Percentiles rank a stretch among this genome's conserved stretches.
Conservation (phyloP, 1,140 invertebrate species). For the Eciton burchellii region DNA sequence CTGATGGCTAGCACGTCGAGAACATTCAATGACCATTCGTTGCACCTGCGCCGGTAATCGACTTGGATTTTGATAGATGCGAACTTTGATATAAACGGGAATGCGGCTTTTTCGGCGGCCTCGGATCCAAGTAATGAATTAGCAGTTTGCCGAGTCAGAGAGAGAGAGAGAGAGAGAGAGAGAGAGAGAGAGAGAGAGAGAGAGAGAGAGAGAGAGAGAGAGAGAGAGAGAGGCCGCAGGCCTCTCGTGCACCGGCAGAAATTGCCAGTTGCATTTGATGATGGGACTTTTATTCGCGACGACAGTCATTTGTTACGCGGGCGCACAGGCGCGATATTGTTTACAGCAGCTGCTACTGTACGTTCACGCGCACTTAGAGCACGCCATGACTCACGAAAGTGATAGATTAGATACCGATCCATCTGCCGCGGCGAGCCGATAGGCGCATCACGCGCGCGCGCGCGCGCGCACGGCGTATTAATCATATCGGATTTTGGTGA, state of each 20-base stretch:
- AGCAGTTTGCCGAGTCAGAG: slow-evolving; percentile 47
- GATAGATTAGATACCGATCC: slow-evolving; percentile 74
- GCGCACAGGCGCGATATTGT: slow-evolving; percentile 23
- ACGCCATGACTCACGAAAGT: slow-evolving; percentile 63
- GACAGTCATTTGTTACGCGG: slow-evolving; percentile 30
- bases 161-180: no score
- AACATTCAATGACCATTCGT: slow-evolving; percentile 60
- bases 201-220: neutral
- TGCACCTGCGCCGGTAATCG: slow-evolving; percentile 58
- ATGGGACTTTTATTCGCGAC: slow-evolving; percentile 46
- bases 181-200: neutral
- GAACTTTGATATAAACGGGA: slow-evolving; percentile 54
- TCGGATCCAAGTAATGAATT: slow-evolving; percentile 54
- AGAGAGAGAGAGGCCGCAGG: no score
- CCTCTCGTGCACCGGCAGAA: slow-evolving; percentile 22
- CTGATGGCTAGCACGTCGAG: slow-evolving; percentile 50
- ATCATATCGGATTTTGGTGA: slow-evolving; percentile 68
- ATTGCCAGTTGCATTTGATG: slow-evolving; percentile 59
- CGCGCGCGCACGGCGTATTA: slow-evolving; percentile 59
- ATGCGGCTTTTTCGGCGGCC: slow-evolving; percentile 39
- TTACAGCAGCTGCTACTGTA: slow-evolving; percentile 47
- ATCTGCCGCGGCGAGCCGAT: slow-evolving; percentile 68
- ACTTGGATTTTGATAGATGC: slow-evolving; percentile 61
- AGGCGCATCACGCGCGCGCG: slow-evolving; percentile 57
- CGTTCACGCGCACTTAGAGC: slow-evolving; percentile 57